Evolutionary conservation across 1,140 invertebrate genomes (phyloP).

Genomic region (Orius insidiosus): DNA sequence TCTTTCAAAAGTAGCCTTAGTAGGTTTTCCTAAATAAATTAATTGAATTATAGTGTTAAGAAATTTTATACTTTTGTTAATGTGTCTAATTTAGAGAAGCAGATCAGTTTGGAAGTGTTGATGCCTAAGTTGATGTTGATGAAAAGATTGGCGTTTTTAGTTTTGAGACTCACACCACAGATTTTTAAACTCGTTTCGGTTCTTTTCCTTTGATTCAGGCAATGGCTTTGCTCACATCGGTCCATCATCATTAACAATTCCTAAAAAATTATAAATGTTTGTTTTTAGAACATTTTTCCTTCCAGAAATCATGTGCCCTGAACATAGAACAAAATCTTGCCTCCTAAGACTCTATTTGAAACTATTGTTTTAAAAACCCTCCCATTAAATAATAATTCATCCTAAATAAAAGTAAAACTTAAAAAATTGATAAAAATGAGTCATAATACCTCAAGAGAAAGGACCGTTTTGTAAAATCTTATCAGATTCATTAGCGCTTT

Average conservation of each 20-base stretch:
- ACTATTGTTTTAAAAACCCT: not conserved
- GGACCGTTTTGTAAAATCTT: not conserved
- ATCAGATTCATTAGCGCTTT: too few species aligned
- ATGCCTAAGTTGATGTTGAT: not conserved
- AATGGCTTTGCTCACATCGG: not conserved
- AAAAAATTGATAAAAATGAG: not conserved
- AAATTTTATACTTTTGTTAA: not conserved
- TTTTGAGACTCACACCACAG: not conserved
- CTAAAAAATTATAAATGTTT: not conserved
- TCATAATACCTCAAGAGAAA: not conserved
- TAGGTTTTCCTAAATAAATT: constrained; percentile 1
- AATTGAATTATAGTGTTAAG: not conserved
- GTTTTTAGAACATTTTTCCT: too few species aligned
- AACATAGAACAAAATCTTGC: not conserved
- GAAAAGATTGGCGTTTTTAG: not conserved
- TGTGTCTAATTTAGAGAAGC: not conserved
- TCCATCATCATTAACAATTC: constrained; percentile 5
- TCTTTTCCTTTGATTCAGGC: not conserved
- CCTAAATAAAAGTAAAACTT: not conserved
- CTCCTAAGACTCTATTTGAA: not conserved
- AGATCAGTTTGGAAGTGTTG: not conserved
- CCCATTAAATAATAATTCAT: not conserved
- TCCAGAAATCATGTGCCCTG: not conserved
- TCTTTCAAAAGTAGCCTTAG: not conserved
- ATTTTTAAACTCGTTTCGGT: not conserved